These are phyloP conservation scores for Calypte anna DNA, from an alignment of 2,113 vertebrate species.

Conservation along the genomic window DNA sequence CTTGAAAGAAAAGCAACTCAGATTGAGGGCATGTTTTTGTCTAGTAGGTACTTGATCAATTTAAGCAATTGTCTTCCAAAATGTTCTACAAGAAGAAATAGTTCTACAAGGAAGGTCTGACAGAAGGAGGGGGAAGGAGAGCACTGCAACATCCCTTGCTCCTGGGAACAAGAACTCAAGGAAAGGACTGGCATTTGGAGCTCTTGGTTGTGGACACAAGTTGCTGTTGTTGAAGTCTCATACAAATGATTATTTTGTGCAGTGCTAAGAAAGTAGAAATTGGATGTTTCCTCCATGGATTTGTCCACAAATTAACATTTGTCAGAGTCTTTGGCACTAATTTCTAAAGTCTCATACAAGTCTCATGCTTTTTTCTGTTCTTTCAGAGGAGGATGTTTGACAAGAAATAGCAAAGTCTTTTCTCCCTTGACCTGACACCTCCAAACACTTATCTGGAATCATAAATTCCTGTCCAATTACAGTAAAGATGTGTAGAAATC, in stretches of 20 bases:
- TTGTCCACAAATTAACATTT: neutral
- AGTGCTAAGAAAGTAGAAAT: neutral
- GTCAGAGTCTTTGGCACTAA: neutral
- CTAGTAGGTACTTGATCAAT: neutral
- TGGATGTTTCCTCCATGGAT: neutral
- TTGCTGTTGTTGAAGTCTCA: fast-evolving
- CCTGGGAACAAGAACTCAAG: neutral
- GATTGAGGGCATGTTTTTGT: conserved; percentile 8
- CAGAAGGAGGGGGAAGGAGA: neutral
- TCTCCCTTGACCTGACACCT: neutral
- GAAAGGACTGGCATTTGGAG: neutral
- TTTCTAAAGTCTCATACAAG: neutral
- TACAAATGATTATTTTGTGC: neutral
- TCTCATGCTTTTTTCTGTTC: neutral
- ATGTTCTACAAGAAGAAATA: neutral
- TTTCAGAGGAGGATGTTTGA: neutral
- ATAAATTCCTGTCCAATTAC: neutral
- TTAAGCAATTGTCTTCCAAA: conserved; percentile 3
- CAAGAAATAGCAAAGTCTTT: neutral
- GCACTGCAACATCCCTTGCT: neutral
- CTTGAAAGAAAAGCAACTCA: neutral
- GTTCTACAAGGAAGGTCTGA: neutral
- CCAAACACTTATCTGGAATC: neutral
- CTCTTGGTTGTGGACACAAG: fast-evolving
- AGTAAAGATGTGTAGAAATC: neutral